Evolutionary conservation across 2,888 invertebrate genomes (phyloP).

Genomic region (Aporophyla lueneburgensis): DNA sequence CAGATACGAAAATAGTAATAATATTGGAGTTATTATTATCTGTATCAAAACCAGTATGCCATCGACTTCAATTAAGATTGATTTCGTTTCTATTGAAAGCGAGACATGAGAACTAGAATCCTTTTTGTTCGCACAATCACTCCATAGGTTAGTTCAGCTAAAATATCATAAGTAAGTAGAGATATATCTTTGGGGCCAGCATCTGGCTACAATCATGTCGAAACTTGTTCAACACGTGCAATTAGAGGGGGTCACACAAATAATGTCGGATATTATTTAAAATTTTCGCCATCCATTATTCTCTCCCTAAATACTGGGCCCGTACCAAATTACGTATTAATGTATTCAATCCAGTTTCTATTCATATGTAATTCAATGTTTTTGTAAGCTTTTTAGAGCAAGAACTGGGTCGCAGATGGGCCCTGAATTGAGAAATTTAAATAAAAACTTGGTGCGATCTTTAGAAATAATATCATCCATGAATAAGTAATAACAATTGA

Average conservation of each 20-base stretch:
- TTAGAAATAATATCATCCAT: constrained; percentile 67
- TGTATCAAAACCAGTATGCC: neutral
- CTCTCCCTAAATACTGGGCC: constrained; percentile 86
- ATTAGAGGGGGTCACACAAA: constrained; percentile 81
- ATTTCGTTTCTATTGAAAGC: constrained; percentile 2
- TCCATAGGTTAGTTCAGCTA: constrained; percentile 15
- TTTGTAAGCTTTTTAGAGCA: constrained; percentile 86
- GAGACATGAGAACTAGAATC: constrained; percentile 29
- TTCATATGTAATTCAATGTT: constrained; percentile 89
- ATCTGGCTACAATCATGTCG: constrained; percentile 79
- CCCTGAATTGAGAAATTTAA: constrained; percentile 87
- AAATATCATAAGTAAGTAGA: constrained; percentile 10
- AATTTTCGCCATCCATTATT: constrained; percentile 86
- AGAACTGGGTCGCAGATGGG: constrained; percentile 88
- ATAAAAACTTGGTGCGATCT: constrained; percentile 84
- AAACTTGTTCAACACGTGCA: constrained; percentile 84
- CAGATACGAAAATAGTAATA: neutral
- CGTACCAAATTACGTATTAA: constrained; percentile 89
- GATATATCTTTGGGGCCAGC: constrained; percentile 58
- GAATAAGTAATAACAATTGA: constrained; percentile 61
- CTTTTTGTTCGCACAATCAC: constrained; percentile 19
- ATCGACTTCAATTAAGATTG: constrained; percentile 10
- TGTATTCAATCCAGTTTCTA: constrained; percentile 89
- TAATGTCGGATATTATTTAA: constrained; percentile 78
- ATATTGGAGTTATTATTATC: neutral